Percentiles rank a stretch among this genome's conserved stretches.
These are phyloP conservation scores for Mylabris phalerata DNA, from an alignment of 1,140 invertebrate genomes.

Conservation along the genomic window DNA sequence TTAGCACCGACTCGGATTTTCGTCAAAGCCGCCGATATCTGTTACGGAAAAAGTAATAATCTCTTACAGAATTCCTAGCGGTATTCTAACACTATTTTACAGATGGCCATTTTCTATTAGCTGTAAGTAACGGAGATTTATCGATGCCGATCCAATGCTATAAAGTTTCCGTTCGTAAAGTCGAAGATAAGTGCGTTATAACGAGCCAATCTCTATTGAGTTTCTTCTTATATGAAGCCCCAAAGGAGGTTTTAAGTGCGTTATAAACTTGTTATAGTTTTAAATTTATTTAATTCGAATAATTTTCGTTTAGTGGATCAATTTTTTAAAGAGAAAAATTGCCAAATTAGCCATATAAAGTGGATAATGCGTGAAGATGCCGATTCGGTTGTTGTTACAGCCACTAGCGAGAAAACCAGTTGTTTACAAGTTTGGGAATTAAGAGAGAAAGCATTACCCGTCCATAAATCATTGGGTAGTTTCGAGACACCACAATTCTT, in stretches of 20 bases:
- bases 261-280: not conserved
- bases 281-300: not conserved
- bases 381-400: conserved; percentile 71
- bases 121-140: conserved; percentile 63
- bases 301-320: conserved; percentile 28
- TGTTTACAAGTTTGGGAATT: conserved; percentile 83
- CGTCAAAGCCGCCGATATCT: conserved; percentile 67
- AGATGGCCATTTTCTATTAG: conserved; percentile 76
- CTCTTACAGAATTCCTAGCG: not conserved
- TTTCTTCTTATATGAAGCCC: conserved; percentile 65
- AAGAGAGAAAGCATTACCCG: conserved; percentile 65
- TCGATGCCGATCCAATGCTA: conserved; percentile 69
- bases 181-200: conserved; percentile 48
- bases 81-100: conserved; percentile 22
- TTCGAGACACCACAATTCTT: conserved; percentile 50
- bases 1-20: conserved; percentile 65
- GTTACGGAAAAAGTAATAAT: conserved; percentile 61
- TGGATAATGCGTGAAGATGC: conserved; percentile 77
- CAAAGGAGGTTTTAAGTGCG: conserved; percentile 45
- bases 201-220: conserved; percentile 70
- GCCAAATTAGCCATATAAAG: conserved; percentile 60
- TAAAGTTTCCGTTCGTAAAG: conserved; percentile 54
- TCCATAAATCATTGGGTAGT: conserved; percentile 64
- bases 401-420: conserved; percentile 54
- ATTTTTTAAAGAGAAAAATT: conserved; percentile 32